phyloP scores from a whole-genome alignment of 2,888 invertebrate genomes.

The Dusona sp. region DNA sequence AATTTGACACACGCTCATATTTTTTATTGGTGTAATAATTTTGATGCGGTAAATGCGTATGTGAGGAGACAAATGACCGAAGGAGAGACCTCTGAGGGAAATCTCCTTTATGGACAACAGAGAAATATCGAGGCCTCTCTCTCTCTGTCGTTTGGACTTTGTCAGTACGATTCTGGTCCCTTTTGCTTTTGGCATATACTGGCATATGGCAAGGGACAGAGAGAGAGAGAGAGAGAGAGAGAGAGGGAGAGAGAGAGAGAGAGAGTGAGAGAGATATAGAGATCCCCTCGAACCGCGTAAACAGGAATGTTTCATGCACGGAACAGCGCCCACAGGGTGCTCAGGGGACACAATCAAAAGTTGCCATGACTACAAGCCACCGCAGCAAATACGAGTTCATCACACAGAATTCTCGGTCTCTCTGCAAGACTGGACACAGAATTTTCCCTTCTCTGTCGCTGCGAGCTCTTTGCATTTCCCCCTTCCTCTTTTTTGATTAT shows the following conservation, averaged over 20 bases:
- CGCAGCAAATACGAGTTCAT: slow-evolving; percentile 55
- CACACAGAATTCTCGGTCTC: slow-evolving; percentile 37
- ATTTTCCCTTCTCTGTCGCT: slow-evolving; percentile 42
- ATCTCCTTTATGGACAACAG: slow-evolving; percentile 1
- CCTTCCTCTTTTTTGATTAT: slow-evolving; percentile 5
- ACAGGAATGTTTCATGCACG: slow-evolving; percentile 65
- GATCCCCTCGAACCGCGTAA: slow-evolving; percentile 67
- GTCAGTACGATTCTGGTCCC: slow-evolving; percentile 60
- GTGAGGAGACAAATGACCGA: slow-evolving; percentile 6
- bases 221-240: no score
- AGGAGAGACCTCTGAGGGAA: slow-evolving; percentile 1
- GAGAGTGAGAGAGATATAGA: slow-evolving; percentile 11
- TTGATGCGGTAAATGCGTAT: background rate
- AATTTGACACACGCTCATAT: background rate
- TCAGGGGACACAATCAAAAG: slow-evolving; percentile 80
- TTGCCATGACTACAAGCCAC: slow-evolving; percentile 80
- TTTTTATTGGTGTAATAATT: background rate
- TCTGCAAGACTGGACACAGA: slow-evolving; percentile 45
- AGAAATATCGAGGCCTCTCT: background rate
- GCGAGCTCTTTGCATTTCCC: background rate
- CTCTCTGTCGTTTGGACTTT: background rate
- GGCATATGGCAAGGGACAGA: background rate
- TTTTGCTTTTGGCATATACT: slow-evolving; percentile 65
- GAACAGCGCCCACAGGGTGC: slow-evolving; percentile 62
- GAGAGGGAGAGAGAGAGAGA: background rate